phyloP scores from a whole-genome alignment of 2,888 invertebrate species.

The Eumerus sabulonum region DNA sequence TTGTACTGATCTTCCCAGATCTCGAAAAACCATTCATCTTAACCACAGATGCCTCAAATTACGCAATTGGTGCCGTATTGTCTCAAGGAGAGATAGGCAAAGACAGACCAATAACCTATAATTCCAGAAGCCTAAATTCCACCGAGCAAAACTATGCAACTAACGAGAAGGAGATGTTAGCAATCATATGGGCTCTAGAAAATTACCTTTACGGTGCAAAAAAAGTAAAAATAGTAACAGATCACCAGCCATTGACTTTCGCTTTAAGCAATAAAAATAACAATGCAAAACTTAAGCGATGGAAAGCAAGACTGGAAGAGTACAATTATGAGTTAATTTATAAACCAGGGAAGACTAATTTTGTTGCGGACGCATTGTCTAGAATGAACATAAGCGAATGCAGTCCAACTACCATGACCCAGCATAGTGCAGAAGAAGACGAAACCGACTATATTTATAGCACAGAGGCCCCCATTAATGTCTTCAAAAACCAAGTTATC shows the following conservation, averaged over 20 bases:
- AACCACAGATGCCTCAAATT: neutral
- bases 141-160: conserved; percentile 1
- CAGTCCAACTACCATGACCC: neutral
- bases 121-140: neutral
- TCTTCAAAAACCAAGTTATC: conserved; percentile 18
- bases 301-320: conserved; percentile 7
- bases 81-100: neutral
- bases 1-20: neutral
- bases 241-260: conserved; percentile 2
- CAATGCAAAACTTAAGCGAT: conserved; percentile 2
- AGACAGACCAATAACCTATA: neutral
- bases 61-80: conserved; percentile 8
- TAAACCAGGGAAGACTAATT: neutral
- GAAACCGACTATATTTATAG: no score
- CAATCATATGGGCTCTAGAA: conserved; percentile 5
- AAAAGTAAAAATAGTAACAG: neutral
- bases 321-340: neutral
- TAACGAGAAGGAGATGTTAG: conserved; percentile 8
- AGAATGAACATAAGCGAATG: conserved; percentile 5
- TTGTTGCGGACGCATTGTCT: conserved; percentile 1
- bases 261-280: conserved; percentile 7
- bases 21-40: conserved; percentile 3
- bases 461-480: conserved; percentile 18
- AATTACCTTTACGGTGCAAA: conserved; percentile 5
- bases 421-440: conserved; percentile 5